Conservation (phyloP, 1,140 invertebrate genomes). For the Drosophila pachea region DNA sequence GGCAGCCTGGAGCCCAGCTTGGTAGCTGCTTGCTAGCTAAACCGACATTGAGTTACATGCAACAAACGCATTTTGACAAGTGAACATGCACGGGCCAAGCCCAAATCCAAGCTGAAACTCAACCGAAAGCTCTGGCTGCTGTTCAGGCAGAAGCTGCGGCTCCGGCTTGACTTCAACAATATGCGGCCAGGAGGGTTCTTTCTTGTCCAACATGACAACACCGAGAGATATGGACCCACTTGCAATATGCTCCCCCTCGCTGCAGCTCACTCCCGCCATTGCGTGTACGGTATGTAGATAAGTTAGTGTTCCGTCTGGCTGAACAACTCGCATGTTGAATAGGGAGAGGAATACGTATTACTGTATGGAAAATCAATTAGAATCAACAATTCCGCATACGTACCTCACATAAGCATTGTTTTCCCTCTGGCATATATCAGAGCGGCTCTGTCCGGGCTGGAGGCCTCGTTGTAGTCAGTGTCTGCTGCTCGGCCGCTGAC, state of each 20-base stretch:
- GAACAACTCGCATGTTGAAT: conserved; percentile 2
- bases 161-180: conserved; percentile 52
- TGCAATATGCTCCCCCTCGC: conserved; percentile 30
- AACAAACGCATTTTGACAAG: conserved; percentile 75
- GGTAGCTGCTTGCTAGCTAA: conserved; percentile 48
- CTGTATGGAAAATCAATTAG: no score
- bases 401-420: no score
- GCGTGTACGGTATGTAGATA: conserved; percentile 4
- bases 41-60: conserved; percentile 73
- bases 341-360: neutral
- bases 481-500: conserved; percentile 32
- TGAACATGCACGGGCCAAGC: conserved; percentile 62
- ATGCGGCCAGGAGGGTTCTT: conserved; percentile 61
- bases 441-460: neutral
- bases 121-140: conserved; percentile 4
- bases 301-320: conserved; percentile 10
- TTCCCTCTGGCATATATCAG: no score
- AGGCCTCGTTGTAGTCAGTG: conserved; percentile 6
- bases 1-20: conserved; percentile 15
- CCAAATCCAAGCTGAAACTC: conserved; percentile 26
- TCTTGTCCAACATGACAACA: conserved; percentile 71
- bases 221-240: conserved; percentile 64
- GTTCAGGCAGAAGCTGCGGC: conserved; percentile 31
- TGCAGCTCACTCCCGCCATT: neutral
- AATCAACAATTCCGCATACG: no score